Base-by-base conservation (phyloP, 2,797 vertebrate species). In the Chrysocyon brachyurus region DNA sequence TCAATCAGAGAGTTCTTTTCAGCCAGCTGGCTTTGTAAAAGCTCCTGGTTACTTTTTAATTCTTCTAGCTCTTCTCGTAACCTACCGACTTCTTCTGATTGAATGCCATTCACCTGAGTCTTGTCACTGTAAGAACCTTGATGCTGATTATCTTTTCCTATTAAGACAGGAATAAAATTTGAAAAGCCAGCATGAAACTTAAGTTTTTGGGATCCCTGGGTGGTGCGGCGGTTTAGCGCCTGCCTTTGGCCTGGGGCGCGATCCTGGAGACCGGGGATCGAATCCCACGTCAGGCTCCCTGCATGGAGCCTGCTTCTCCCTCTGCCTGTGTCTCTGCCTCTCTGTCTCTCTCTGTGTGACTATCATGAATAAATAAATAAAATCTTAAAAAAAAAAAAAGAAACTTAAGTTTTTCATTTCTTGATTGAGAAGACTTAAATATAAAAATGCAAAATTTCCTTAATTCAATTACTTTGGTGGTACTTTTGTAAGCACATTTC, bases 101-200 rank as follows among this genome's bases (percentile, higher is more conserved):
- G 99, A 94, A 99, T 97, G 17, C 99, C 99, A 24, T 99, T 99
- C 96, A 99, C 94, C 87, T 99, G 99, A 46, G 99, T 96, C 0
- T 95, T 87, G 0, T 99, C 99, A 12, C 95, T 98, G 46, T 99
- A 98, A 68, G 97, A 98, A 95, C 97, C 98, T 1, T 99, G 98
- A 94, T 99, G 99, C 95, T 99, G 99, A 96, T 40, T 99, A 54
- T 99, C 99, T 98, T 99, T 99, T 70, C 99, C 99, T 99, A 93
- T 77, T 82, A 28, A 49, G 57, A 95, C 6, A 96, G 31, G 28
- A 4, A 92, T 12, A 86, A 88, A 33, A 94, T 83, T 90, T 72
- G 46, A 95, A 86, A 92, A 92, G 73, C n/a, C 40, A 87, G 31
- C 0, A 26, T 3, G 28, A 94, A 61, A 64, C 19, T 64, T 57